Conservation (phyloP, 2,888 invertebrate species). For the Galeopsomyia nigrocyanea region DNA sequence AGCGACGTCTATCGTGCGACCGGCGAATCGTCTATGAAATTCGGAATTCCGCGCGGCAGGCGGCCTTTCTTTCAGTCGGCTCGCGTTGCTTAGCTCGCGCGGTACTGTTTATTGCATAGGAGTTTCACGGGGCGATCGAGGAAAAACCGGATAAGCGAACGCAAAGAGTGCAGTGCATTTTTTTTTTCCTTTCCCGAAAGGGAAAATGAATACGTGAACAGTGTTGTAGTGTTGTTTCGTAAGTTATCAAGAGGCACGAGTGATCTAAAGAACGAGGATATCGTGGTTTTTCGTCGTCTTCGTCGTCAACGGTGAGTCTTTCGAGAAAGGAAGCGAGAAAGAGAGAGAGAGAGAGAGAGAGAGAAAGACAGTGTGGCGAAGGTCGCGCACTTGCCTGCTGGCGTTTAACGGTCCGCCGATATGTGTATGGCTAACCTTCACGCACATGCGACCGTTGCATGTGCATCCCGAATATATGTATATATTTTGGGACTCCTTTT, state of each 20-base stretch:
- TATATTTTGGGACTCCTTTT: neutral
- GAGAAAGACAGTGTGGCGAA: conserved; percentile 21
- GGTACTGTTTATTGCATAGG: neutral
- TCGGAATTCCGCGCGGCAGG: conserved; percentile 21
- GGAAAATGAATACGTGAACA: no score
- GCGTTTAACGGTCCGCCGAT: conserved; percentile 40
- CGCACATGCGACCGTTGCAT: neutral
- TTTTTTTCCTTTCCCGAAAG: no score
- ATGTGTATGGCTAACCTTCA: neutral
- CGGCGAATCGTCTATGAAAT: conserved; percentile 31
- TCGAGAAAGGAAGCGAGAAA: conserved; percentile 28
- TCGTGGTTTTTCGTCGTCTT: no score
- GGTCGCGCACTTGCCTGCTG: conserved; percentile 40
- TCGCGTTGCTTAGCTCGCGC: conserved; percentile 41
- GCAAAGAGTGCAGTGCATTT: no score
- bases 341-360: conserved; percentile 1
- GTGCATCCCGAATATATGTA: neutral
- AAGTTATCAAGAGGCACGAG: no score
- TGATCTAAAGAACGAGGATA: no score
- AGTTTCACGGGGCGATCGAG: no score
- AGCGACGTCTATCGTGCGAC: conserved; percentile 1
- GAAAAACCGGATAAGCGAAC: no score
- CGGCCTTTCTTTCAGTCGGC: conserved; percentile 27
- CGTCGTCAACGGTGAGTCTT: no score
- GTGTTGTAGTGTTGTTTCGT: no score